These are phyloP conservation scores for Halocynthia roretzi DNA, from an alignment of 23 tunicate genomes.

Conservation along the genomic window DNA sequence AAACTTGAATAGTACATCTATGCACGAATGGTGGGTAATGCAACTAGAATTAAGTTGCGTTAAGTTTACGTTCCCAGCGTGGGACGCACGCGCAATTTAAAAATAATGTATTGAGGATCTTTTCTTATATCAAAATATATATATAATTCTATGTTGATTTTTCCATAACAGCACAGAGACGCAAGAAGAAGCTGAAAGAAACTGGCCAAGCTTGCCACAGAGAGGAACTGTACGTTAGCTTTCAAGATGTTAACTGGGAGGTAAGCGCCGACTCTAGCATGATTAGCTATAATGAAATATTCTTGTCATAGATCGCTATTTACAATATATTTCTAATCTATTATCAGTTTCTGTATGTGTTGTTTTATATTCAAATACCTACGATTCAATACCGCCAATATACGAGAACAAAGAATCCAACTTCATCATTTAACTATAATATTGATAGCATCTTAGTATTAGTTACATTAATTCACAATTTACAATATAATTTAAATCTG, in stretches of 20 bases:
- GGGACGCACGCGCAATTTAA: background rate
- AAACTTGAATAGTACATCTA: background rate
- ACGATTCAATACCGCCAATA: too few relatives aligned
- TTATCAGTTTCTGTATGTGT: background rate
- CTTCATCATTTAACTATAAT: too few relatives aligned
- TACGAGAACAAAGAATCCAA: too few relatives aligned
- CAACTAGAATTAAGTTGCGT: background rate
- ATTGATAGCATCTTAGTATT: too few relatives aligned
- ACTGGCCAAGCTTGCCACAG: conserved; percentile 43
- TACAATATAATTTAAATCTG: too few relatives aligned
- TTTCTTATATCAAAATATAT: background rate
- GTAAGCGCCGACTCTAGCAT: conserved; percentile 31
- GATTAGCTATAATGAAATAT: background rate
- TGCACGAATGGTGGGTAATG: background rate
- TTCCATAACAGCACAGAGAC: too few relatives aligned
- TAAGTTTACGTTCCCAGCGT: background rate
- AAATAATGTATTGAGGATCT: background rate
- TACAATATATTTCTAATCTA: background rate
- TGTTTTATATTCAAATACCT: background rate
- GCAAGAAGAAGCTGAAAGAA: background rate
- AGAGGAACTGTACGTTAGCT: conserved; percentile 58
- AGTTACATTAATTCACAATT: too few relatives aligned
- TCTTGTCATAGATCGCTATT: too few relatives aligned
- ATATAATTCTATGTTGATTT: background rate
- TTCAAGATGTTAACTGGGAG: conserved; percentile 81